These are phyloP conservation scores for Microctenopoma steveboyesi DNA, from an alignment of 2,797 vertebrate genomes.

Conservation along the genomic window DNA sequence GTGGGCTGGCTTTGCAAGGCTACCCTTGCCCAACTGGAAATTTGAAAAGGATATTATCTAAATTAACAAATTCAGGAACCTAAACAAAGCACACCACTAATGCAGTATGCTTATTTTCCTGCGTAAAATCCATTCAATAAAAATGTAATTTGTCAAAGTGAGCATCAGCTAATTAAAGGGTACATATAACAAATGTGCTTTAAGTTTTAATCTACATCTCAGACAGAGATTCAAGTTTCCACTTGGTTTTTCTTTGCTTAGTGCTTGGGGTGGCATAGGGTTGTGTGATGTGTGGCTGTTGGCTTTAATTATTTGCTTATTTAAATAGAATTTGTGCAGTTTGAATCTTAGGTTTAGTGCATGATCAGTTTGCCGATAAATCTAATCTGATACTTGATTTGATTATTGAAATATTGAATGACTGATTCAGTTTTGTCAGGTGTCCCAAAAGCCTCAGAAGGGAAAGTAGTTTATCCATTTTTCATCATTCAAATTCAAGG, in stretches of 20 bases:
- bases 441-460: conserved; percentile 70
- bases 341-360: conserved; percentile 79
- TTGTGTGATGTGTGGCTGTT: conserved; percentile 67
- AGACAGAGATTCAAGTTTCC: conserved; percentile 25
- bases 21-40: conserved; percentile 16
- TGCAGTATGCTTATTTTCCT: background rate
- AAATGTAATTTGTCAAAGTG: background rate
- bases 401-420: conserved; percentile 58
- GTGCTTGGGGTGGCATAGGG: conserved; percentile 34
- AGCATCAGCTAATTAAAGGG: background rate
- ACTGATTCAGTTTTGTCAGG: conserved; percentile 60
- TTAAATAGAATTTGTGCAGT: conserved; percentile 6
- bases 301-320: conserved; percentile 34
- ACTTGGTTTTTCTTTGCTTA: conserved; percentile 36
- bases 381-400: conserved; percentile 54
- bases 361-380: conserved; percentile 77
- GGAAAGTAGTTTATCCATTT: conserved; percentile 58
- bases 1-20: conserved; percentile 41
- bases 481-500: background rate
- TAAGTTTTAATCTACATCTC: background rate
- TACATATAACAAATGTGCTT: background rate
- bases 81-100: background rate
- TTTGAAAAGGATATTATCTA: background rate
- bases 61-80: background rate
- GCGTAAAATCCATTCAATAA: background rate